Base-by-base conservation (phyloP, 2,113 vertebrate genomes). In the Leptobrachium ailaonicum region DNA sequence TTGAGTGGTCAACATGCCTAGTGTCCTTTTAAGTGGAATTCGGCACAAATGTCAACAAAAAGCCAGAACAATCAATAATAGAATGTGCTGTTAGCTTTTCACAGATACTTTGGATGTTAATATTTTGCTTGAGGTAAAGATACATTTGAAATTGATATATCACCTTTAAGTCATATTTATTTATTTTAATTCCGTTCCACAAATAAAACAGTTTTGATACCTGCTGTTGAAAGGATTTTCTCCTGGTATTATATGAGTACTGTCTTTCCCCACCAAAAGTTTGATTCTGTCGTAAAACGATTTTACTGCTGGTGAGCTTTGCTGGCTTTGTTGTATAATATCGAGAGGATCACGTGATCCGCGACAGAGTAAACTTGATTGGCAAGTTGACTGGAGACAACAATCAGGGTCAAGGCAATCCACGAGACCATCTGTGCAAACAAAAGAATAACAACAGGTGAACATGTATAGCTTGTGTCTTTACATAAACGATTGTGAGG, bases 331-430 rank as follows among this genome's bases (percentile, higher is more conserved):
- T 86, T 97, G 96, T 85, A 99, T 98, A 90, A 99, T 94, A 86
- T 93, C 95, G 71, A 98, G 88, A 13, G 98, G 98, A 88, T 99
- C 98, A 72, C 95, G 92, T 7, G 98, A 98, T 12, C 98, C 97
- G 6, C 95, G 92, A 86, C 98, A 99, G 83, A 99, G 92, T 0
- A 96, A 93, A 86, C 95, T 98, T 78, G 95, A 97, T 87, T 99
- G 97, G 86, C 98, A 99, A 7, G 95, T 94, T 40, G 95, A 93
- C 88, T 99, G 98, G 81, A 99, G 95, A 89, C 98, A 99, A 90
- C 98, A 99, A 90, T 99, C 98, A 0, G 97, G 98, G 90, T 99
- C 98, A 89, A 99, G 92, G 88, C 98, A 99, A 88, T 99, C 98
- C 13, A 96, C 96, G 80, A 99, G 92, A 83, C 98, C 97, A 86